A percentile compares a stretch with the other conserved stretches of the same genome.
Evolutionary conservation across 2,888 invertebrate species (phyloP).

Genomic region (Chouioia cunea): DNA sequence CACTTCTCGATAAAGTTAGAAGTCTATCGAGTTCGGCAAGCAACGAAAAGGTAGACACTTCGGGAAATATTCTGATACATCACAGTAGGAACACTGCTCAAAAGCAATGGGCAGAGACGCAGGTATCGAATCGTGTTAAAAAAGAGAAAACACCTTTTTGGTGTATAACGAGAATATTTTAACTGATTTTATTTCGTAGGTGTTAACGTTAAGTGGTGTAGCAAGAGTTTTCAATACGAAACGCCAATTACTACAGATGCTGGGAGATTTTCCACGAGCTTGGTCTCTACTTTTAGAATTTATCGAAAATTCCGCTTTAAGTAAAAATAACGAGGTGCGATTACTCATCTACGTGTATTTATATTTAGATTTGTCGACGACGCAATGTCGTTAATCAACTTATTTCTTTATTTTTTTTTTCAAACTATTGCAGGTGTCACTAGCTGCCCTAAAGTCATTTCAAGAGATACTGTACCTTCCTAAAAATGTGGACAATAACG

Average conservation of each 20-base stretch:
- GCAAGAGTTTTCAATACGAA: conserved; percentile 94
- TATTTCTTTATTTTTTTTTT: not conserved
- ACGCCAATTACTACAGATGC: conserved; percentile 82
- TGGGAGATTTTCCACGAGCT: conserved; percentile 92
- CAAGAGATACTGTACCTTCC: conserved; percentile 90
- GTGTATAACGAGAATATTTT: not conserved
- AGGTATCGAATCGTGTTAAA: conserved; percentile 70
- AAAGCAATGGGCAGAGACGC: conserved; percentile 99
- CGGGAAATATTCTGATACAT: conserved; percentile 95
- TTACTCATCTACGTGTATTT: not conserved
- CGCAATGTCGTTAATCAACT: too few relatives aligned
- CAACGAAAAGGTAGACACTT: conserved; percentile 87
- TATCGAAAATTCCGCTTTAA: conserved; percentile 91
- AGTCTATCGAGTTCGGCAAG: conserved; percentile 79
- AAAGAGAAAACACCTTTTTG: too few relatives aligned
- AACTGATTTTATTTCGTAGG: conserved; percentile 68
- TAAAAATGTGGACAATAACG: conserved; percentile 70
- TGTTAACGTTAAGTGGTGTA: conserved; percentile 89
- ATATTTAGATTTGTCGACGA: not conserved
- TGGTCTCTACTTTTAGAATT: conserved; percentile 95
- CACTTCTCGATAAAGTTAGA: conserved; percentile 92
- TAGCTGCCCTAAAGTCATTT: conserved; percentile 96
- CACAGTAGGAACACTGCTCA: conserved; percentile 98
- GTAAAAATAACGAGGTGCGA: conserved; percentile 90
- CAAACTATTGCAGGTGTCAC: conserved; percentile 75